Conservation (phyloP, 2,797 vertebrate species). For the Botia almorhae region DNA sequence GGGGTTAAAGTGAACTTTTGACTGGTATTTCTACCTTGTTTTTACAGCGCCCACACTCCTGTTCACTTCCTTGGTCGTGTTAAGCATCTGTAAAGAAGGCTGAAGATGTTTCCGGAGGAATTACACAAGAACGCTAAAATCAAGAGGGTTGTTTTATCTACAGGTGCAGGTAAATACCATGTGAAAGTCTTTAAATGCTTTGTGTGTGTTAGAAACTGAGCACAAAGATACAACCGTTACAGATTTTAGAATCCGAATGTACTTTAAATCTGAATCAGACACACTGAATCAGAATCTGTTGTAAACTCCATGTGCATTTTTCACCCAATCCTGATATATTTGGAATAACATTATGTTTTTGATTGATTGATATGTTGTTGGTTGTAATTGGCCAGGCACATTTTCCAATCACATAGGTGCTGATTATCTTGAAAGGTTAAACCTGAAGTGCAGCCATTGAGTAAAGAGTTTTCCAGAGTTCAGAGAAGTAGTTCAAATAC, state of each 20-base stretch:
- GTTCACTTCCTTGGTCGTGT: slow-evolving; percentile 31
- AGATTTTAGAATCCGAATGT: too few species aligned
- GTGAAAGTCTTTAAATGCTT: background rate
- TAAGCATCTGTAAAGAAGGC: slow-evolving; percentile 25
- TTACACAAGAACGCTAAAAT: slow-evolving; percentile 22
- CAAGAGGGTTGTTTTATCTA: too few species aligned
- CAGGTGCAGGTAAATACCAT: background rate
- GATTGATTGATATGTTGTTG: too few species aligned
- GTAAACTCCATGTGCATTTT: too few species aligned
- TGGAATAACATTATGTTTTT: too few species aligned
- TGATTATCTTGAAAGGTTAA: slow-evolving; percentile 2
- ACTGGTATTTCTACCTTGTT: slow-evolving; percentile 7
- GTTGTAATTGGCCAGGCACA: background rate
- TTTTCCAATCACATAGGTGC: background rate
- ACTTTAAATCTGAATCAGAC: too few species aligned
- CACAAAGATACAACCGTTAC: too few species aligned
- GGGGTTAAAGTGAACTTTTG: slow-evolving; percentile 48
- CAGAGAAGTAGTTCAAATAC: background rate
- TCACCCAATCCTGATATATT: too few species aligned
- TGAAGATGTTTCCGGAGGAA: slow-evolving; percentile 7
- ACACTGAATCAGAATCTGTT: too few species aligned
- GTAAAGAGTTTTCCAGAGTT: background rate
- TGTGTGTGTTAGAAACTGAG: too few species aligned
- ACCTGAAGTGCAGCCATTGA: background rate
- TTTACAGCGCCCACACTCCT: slow-evolving; percentile 10